Percentiles rank a stretch among this genome's conserved stretches.
phyloP scores from a whole-genome alignment of 2,113 vertebrate genomes.

The Orycteropus afer region DNA sequence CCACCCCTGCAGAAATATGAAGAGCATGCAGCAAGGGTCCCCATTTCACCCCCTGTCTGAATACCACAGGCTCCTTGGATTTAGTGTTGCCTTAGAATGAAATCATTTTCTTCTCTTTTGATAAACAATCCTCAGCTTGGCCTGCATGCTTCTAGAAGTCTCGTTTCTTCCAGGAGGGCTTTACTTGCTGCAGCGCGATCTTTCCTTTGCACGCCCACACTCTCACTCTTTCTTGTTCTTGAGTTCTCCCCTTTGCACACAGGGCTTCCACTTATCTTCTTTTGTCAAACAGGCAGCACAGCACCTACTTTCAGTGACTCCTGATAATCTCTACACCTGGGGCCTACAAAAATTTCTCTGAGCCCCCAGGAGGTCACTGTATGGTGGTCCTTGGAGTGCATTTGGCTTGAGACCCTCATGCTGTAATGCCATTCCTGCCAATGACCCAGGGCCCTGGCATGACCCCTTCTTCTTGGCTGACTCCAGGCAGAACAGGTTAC shows the following conservation, averaged over 20 bases:
- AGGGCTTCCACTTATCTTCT: neutral
- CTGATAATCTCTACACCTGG: neutral
- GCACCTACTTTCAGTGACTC: neutral
- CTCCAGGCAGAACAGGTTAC: neutral
- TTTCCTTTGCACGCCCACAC: too few species aligned
- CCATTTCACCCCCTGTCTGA: neutral
- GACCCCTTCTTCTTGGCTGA: neutral
- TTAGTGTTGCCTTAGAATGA: neutral
- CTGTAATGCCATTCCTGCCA: neutral
- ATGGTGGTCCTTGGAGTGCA: neutral
- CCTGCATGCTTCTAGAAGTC: neutral
- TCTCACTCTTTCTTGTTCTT: neutral
- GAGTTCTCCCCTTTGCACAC: neutral
- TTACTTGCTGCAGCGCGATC: neutral
- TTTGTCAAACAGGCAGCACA: neutral
- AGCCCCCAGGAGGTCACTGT: neutral
- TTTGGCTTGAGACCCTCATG: neutral
- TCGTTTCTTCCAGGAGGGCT: neutral
- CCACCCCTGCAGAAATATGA: neutral
- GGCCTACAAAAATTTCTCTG: neutral
- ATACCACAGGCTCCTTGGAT: neutral
- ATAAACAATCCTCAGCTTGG: neutral
- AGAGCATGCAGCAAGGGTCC: too few species aligned
- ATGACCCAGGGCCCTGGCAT: neutral
- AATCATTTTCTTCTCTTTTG: neutral